These are phyloP conservation scores for Aurelia coerulea DNA, from an alignment of 30 jellyfish, hydroid and myxozoan species.

Conservation along the genomic window DNA sequence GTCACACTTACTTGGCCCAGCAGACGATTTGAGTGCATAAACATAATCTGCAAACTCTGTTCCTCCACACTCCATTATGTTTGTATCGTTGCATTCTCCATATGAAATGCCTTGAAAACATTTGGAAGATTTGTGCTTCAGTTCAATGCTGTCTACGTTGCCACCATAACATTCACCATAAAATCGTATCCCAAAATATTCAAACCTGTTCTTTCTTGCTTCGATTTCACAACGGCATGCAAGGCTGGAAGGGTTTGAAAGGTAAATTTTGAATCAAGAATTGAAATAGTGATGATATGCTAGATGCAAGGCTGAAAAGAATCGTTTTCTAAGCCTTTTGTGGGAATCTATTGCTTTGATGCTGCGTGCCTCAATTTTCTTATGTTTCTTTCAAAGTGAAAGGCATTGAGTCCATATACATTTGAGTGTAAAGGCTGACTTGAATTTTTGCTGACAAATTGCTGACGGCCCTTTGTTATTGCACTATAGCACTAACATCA, in stretches of 20 bases:
- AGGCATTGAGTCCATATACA: too few species aligned
- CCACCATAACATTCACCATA: slow-evolving; percentile 78
- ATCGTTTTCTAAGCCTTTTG: neutral
- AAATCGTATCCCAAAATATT: slow-evolving; percentile 49
- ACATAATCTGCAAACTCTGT: slow-evolving; percentile 64
- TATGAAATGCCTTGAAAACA: slow-evolving; percentile 64
- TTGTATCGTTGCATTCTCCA: slow-evolving; percentile 69
- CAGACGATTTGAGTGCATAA: slow-evolving; percentile 21
- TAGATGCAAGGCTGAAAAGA: neutral
- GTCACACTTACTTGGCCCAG: slow-evolving; percentile 16
- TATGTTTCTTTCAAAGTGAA: too few species aligned
- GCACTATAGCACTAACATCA: too few species aligned
- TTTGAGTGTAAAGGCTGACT: too few species aligned
- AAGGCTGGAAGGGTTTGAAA: slow-evolving; percentile 11
- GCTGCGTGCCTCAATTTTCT: too few species aligned
- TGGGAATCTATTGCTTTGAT: too few species aligned
- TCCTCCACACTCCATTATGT: slow-evolving; percentile 82
- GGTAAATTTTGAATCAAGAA: neutral
- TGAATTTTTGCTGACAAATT: too few species aligned
- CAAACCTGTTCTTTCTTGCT: slow-evolving; percentile 49
- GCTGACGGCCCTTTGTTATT: too few species aligned
- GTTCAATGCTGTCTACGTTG: slow-evolving; percentile 11
- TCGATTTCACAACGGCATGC: slow-evolving; percentile 74
- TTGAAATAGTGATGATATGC: neutral
- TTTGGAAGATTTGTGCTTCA: slow-evolving; percentile 16